These are phyloP conservation scores for Empidonax alnorum DNA, from an alignment of 2,113 vertebrate species.

Conservation along the genomic window DNA sequence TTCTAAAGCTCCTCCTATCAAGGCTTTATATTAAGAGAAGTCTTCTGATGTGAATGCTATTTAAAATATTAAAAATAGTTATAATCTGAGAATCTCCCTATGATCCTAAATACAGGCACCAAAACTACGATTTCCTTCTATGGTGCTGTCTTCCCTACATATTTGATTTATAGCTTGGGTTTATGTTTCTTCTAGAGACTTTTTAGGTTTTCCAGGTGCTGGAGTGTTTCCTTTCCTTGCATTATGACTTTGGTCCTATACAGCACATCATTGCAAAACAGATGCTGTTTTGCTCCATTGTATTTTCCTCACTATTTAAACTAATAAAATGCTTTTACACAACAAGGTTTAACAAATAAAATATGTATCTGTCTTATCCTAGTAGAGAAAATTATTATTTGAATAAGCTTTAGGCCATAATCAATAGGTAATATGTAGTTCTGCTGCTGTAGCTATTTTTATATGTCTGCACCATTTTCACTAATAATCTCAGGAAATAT, in stretches of 20 bases:
- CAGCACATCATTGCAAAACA: neutral
- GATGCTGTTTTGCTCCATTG: neutral
- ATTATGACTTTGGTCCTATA: neutral
- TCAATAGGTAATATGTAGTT: neutral
- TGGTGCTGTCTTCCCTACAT: neutral
- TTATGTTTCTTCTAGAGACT: neutral
- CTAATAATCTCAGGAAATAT: neutral
- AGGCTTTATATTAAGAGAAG: neutral
- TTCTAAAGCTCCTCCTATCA: neutral
- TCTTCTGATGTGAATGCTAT: neutral
- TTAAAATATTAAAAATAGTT: neutral
- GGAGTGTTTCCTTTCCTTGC: neutral
- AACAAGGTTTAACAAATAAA: neutral
- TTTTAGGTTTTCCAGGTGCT: neutral
- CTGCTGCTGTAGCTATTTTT: neutral
- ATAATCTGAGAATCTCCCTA: neutral
- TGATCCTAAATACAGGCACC: neutral
- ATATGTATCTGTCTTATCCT: neutral
- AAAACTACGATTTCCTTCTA: neutral
- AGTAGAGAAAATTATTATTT: neutral
- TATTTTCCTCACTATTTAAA: neutral
- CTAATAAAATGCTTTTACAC: neutral
- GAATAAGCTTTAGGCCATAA: neutral
- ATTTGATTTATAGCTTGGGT: neutral
- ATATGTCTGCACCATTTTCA: neutral